Evolutionary conservation across 2,888 invertebrate genomes (phyloP).

Genomic region (Noctua pronuba): DNA sequence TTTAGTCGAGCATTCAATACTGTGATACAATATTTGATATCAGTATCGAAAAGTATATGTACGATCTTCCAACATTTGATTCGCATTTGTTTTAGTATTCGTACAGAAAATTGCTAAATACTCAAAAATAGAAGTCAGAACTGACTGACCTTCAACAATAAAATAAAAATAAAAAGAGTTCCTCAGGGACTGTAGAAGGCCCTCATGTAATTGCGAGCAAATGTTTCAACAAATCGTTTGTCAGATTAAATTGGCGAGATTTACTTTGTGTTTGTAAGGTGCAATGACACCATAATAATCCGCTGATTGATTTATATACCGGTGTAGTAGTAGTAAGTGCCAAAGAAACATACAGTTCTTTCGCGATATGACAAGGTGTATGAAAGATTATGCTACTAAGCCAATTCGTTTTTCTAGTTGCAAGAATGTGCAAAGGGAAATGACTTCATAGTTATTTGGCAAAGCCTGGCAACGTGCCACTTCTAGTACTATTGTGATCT

Average conservation of each 20-base stretch:
- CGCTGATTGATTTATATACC: slow-evolving; percentile 14
- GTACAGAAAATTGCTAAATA: not conserved
- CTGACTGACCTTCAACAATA: not conserved
- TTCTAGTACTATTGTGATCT: slow-evolving; percentile 57
- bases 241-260: not conserved
- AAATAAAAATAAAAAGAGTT: not conserved
- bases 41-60: not conserved
- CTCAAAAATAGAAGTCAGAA: not conserved
- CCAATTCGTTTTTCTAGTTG: slow-evolving; percentile 27
- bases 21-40: not conserved
- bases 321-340: not conserved
- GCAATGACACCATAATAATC: not conserved
- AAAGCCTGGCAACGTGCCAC: slow-evolving; percentile 50
- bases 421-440: slow-evolving; percentile 50
- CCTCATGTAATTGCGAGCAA: not conserved
- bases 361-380: slow-evolving; percentile 15
- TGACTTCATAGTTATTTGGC: slow-evolving; percentile 51
- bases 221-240: not conserved
- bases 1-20: slow-evolving; percentile 5
- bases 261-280: not conserved
- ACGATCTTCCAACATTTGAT: not conserved
- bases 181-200: not conserved
- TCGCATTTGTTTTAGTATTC: not conserved
- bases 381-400: slow-evolving; percentile 20
- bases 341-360: slow-evolving; percentile 11